Evolutionary conservation across 1,140 invertebrate species (phyloP).

Genomic region (Cydia splendana): DNA sequence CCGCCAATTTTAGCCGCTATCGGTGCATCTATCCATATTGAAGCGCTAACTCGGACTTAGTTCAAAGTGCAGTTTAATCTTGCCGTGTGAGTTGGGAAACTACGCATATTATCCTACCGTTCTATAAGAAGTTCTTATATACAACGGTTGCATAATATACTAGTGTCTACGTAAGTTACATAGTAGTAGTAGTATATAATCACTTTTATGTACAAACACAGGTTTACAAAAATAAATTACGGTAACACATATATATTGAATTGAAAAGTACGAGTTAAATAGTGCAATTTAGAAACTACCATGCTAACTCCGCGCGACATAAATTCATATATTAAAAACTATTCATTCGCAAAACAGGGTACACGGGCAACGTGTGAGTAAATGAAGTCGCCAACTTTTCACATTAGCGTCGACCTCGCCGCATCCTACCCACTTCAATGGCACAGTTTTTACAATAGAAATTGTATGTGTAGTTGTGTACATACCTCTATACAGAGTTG

Average conservation of each 20-base stretch:
- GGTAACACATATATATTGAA: too few species aligned
- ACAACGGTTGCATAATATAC: too few species aligned
- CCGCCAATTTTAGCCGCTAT: background rate
- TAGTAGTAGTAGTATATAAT: too few species aligned
- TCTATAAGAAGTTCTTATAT: too few species aligned
- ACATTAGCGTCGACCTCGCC: conserved; percentile 24
- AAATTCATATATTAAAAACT: conserved; percentile 32
- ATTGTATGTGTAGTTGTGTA: background rate
- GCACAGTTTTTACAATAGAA: conserved; percentile 12
- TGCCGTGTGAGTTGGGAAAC: background rate
- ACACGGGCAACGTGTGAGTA: conserved; percentile 13
- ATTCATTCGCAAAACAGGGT: conserved; percentile 26
- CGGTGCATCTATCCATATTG: background rate
- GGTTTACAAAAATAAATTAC: too few species aligned
- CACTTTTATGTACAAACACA: too few species aligned
- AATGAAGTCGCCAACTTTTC: conserved; percentile 30
- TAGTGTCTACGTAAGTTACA: too few species aligned
- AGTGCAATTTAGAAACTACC: background rate
- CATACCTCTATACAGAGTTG: background rate
- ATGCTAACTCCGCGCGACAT: background rate
- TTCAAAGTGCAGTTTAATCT: background rate
- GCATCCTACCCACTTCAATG: background rate
- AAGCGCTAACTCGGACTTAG: conserved; percentile 1
- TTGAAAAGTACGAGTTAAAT: too few species aligned
- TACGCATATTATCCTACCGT: too few species aligned